Evolutionary conservation across 2,113 vertebrate species (phyloP), one percentile per base, ranked within the genome.

Genomic region (Gnathonemus longibarbis): DNA sequence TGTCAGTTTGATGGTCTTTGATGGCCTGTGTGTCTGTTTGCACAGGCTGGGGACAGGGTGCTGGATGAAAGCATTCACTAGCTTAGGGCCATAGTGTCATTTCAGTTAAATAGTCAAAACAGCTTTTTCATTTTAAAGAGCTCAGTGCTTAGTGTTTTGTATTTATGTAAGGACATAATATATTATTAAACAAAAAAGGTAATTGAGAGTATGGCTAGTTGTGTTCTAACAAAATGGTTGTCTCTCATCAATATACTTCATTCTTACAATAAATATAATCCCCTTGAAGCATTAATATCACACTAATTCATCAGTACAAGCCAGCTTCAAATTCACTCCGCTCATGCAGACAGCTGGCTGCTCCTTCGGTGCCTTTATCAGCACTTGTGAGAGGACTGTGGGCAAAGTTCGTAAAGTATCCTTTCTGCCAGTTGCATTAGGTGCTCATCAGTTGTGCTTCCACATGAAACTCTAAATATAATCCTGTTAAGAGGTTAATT

Each of bases 221-320:
- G 42, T 39, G 17, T 8, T 45, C 80, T n/a, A 84, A 24, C 19
- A 10, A 84, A 84, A 84, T 45, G 21, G 15, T 24, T 84, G 80
- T 45, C 19, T 84, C 46, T 46, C 35, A 84, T 84, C 21, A 46
- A 10, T 46, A 24, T 66, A 27, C 58, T 66, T 66, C 2, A 66
- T 66, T 27, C 58, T 46, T 46, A 46, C 21, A 45, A 88, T 62
- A 10, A 15, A 62, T 45, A 88, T 87, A 45, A 91, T 93, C 93
- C 91, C 90, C 91, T n/a, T 90, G 93, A 93, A 93, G 92, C 92
- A 84, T 46, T 24, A 93, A 94, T 93, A 89, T 1, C 84, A 93
- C 88, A 94, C 93, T 90, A 93, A 93, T 94, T 93, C 92, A 92
- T 89, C 24, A 89, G 90, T 90, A 89, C 89, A 92, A 90, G 91